These are phyloP conservation scores for Phrynosoma blainvillii DNA, from an alignment of 2,113 vertebrate genomes.

Conservation along the genomic window DNA sequence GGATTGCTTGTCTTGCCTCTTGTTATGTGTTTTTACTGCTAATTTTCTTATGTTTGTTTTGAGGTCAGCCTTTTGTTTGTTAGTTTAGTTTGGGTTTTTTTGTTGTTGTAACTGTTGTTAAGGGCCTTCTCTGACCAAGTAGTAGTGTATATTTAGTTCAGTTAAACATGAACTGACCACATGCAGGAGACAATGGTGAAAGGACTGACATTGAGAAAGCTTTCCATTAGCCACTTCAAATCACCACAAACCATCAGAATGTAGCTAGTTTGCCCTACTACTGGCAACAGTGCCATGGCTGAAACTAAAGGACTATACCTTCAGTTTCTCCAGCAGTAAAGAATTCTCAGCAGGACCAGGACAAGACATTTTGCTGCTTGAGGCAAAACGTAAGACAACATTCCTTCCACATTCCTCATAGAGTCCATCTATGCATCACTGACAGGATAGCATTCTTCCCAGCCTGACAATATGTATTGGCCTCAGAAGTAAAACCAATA, in stretches of 20 bases:
- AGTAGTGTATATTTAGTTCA: neutral
- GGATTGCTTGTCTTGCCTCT: neutral
- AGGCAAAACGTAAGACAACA: no score
- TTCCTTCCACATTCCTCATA: no score
- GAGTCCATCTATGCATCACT: neutral
- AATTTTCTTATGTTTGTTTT: neutral
- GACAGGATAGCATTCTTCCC: no score
- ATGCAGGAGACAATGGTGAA: neutral
- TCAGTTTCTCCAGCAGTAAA: neutral
- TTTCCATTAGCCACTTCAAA: neutral
- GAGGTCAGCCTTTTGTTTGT: no score
- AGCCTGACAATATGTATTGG: no score
- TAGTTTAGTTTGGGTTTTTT: neutral
- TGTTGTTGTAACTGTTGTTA: neutral
- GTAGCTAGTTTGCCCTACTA: neutral
- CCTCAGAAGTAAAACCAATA: no score
- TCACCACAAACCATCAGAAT: neutral
- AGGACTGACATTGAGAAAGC: neutral
- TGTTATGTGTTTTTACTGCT: neutral
- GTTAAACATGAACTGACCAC: neutral
- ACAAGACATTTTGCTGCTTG: no score
- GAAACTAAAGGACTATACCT: neutral
- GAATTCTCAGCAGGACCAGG: neutral
- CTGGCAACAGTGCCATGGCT: neutral
- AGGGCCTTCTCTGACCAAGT: neutral